A percentile compares a stretch with the other conserved stretches of the same genome.
Conservation (phyloP, 2,797 vertebrate species). For the Channallabes apus region DNA sequence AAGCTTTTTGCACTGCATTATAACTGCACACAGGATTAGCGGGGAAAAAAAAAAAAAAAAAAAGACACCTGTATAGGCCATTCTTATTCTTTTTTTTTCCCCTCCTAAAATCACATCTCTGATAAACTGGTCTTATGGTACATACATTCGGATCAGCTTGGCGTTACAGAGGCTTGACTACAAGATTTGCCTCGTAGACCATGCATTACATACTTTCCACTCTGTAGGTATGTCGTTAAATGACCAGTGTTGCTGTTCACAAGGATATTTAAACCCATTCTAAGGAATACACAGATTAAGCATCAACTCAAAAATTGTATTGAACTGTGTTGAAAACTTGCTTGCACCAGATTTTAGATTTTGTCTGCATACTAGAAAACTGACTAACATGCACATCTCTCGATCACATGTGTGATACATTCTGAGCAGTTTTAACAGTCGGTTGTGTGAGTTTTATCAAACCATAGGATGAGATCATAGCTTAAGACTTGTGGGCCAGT, state of each 20-base stretch:
- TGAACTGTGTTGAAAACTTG: background rate
- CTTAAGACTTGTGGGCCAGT: conserved; percentile 58
- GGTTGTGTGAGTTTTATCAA: conserved; percentile 6
- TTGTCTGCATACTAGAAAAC: conserved; percentile 12
- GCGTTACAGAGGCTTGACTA: background rate
- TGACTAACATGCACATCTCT: conserved; percentile 26
- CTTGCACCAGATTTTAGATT: conserved; percentile 17
- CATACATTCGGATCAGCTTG: background rate
- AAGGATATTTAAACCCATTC: background rate
- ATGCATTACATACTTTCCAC: conserved; percentile 14
- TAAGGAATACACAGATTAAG: conserved; percentile 16
- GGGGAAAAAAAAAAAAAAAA: background rate
- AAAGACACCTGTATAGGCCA: conserved; percentile 3
- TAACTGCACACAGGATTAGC: conserved; percentile 56
- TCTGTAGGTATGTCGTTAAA: background rate
- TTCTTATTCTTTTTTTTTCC: background rate
- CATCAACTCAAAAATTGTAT: background rate
- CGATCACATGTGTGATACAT: background rate
- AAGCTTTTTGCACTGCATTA: conserved; percentile 65
- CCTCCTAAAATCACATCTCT: background rate
- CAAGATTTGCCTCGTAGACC: background rate
- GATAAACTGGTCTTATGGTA: background rate
- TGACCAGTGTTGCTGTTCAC: background rate
- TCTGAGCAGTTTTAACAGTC: conserved; percentile 46
- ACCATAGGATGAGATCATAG: conserved; percentile 44